These are phyloP conservation scores for Potamarius usumacintae DNA, from an alignment of 2,113 vertebrate genomes.

Conservation along the genomic window DNA sequence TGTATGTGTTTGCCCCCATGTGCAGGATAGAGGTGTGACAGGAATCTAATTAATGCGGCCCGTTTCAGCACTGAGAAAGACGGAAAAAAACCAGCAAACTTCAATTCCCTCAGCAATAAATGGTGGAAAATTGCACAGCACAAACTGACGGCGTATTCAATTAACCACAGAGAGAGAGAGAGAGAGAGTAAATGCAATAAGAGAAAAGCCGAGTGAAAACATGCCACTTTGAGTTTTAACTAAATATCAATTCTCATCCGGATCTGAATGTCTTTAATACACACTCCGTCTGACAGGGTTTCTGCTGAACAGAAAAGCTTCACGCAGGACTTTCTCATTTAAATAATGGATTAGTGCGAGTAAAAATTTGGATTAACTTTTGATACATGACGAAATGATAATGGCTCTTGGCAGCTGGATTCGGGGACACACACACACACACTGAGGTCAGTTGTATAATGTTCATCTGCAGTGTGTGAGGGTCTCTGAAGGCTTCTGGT, in stretches of 20 bases:
- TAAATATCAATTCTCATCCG: background rate
- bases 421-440: background rate
- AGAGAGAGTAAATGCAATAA: background rate
- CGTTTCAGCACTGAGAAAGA: background rate
- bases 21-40: slow-evolving; percentile 26
- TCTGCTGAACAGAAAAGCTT: background rate
- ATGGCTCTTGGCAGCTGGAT: background rate
- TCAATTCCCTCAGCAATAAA: slow-evolving; percentile 19
- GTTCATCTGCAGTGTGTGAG: background rate
- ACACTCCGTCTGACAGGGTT: background rate
- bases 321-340: background rate
- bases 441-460: background rate
- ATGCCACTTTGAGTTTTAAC: background rate
- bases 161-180: background rate
- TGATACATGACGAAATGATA: background rate
- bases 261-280: background rate
- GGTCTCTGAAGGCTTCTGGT: slow-evolving; percentile 30
- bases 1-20: slow-evolving; percentile 9
- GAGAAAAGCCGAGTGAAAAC: background rate
- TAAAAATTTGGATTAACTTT: background rate
- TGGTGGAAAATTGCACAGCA: background rate
- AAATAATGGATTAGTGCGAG: background rate
- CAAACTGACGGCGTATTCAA: background rate
- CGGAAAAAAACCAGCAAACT: background rate
- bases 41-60: slow-evolving; percentile 33